Conservation (phyloP, 2,113 vertebrate species). For the Microcebus lehilahytsara region DNA sequence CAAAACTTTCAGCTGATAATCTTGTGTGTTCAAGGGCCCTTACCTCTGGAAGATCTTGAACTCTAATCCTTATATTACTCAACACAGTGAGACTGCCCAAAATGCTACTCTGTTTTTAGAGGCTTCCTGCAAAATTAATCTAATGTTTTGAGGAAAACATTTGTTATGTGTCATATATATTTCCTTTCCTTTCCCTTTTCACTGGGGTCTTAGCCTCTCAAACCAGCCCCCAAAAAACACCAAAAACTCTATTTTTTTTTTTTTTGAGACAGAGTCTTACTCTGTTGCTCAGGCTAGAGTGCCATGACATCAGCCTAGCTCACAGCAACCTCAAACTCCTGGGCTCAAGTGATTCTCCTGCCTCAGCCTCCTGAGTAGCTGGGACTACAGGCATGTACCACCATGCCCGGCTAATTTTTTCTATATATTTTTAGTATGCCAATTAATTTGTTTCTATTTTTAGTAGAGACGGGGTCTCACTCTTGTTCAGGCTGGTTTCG, state of each 20-base stretch:
- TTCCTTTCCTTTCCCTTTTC: background rate
- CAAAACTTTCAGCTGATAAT: background rate
- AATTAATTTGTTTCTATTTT: too few relatives aligned
- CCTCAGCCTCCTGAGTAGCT: too few relatives aligned
- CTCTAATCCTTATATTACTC: background rate
- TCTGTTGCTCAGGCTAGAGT: too few relatives aligned
- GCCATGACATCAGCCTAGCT: too few relatives aligned
- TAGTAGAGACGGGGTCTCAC: too few relatives aligned
- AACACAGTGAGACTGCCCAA: background rate
- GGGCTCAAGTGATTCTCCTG: too few relatives aligned
- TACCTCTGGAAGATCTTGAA: background rate
- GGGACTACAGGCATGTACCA: too few relatives aligned
- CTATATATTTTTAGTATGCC: too few relatives aligned
- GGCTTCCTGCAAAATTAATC: background rate
- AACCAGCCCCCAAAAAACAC: background rate
- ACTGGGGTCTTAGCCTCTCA: background rate
- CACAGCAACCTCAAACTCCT: too few relatives aligned
- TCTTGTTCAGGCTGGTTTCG: too few relatives aligned
- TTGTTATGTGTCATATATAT: background rate
- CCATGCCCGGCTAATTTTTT: too few relatives aligned
- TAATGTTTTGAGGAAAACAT: background rate
- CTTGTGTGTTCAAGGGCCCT: background rate
- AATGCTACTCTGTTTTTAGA: background rate
- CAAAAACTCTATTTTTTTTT: background rate
- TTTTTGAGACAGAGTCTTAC: too few relatives aligned